These are phyloP conservation scores for Apis florea DNA, from an alignment of 1,140 invertebrate species.

Conservation along the genomic window DNA sequence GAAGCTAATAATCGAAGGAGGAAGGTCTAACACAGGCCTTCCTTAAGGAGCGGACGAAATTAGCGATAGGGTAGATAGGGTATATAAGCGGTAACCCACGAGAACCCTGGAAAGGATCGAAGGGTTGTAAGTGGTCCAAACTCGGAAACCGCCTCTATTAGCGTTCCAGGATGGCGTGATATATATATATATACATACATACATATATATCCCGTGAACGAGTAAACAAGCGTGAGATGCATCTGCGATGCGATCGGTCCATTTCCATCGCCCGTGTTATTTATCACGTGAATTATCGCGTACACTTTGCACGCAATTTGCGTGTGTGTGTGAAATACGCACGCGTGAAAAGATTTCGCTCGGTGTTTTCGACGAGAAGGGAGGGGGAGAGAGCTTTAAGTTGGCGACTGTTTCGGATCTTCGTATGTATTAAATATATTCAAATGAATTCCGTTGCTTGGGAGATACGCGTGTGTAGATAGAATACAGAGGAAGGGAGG, in stretches of 20 bases:
- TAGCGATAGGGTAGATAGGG: constrained; percentile 52
- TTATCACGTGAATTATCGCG: constrained; percentile 14
- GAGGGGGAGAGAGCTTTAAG: neutral
- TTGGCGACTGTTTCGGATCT: constrained; percentile 2
- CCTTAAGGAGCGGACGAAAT: constrained; percentile 45
- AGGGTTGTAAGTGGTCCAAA: constrained; percentile 56
- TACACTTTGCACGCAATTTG: constrained; percentile 19
- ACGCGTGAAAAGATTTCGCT: too few relatives aligned
- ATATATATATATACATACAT: too few relatives aligned
- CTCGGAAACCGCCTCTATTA: constrained; percentile 62
- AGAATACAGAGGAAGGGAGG: neutral
- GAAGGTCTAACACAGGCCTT: neutral
- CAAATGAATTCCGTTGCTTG: constrained; percentile 25
- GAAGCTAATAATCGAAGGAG: constrained; percentile 24
- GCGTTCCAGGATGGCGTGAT: constrained; percentile 28
- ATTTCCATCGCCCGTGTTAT: neutral
- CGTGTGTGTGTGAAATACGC: too few relatives aligned
- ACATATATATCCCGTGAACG: neutral
- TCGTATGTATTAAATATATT: constrained; percentile 46
- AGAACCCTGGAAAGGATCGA: constrained; percentile 43
- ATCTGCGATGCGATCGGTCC: neutral
- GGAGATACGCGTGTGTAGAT: neutral
- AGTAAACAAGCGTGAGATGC: neutral
- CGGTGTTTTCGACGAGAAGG: neutral
- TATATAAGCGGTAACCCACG: constrained; percentile 45